These are phyloP conservation scores for Andrena chrysosceles DNA, from an alignment of 2,888 invertebrate species.

Conservation along the genomic window DNA sequence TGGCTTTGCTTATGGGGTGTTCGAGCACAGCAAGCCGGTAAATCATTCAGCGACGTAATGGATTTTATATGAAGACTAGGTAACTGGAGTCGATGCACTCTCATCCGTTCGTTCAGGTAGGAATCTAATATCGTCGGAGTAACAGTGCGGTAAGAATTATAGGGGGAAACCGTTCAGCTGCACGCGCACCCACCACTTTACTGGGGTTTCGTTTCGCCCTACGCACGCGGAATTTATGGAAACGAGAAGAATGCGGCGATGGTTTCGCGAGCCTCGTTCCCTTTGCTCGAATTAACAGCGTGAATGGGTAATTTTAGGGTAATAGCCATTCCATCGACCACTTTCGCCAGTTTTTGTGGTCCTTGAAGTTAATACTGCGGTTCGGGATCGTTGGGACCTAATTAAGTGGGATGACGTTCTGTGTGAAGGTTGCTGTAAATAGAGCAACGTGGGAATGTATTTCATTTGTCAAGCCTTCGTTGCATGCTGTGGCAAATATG, in stretches of 20 bases:
- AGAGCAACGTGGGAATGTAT: not conserved
- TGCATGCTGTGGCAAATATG: no score
- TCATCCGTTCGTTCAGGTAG: constrained; percentile 1
- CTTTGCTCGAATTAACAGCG: not conserved
- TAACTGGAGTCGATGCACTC: constrained; percentile 13
- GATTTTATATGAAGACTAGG: constrained; percentile 24
- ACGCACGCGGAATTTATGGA: constrained; percentile 28
- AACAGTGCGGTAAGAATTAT: constrained; percentile 35
- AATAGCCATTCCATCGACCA: not conserved
- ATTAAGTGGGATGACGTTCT: not conserved
- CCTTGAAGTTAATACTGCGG: constrained; percentile 4
- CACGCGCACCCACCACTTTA: constrained; percentile 1
- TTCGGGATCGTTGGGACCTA: not conserved
- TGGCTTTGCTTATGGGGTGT: not conserved
- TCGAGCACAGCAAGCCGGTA: not conserved
- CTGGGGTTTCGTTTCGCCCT: not conserved
- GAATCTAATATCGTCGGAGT: constrained; percentile 25
- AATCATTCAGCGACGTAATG: constrained; percentile 32
- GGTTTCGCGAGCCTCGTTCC: not conserved
- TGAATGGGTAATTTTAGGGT: not conserved
- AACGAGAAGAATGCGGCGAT: not conserved
- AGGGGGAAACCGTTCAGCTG: constrained; percentile 3
- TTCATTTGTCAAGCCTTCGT: no score
- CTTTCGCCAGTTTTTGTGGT: not conserved
- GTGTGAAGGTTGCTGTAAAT: not conserved